Conservation (phyloP, 2,113 vertebrate species). For the Dicaeum eximium region DNA sequence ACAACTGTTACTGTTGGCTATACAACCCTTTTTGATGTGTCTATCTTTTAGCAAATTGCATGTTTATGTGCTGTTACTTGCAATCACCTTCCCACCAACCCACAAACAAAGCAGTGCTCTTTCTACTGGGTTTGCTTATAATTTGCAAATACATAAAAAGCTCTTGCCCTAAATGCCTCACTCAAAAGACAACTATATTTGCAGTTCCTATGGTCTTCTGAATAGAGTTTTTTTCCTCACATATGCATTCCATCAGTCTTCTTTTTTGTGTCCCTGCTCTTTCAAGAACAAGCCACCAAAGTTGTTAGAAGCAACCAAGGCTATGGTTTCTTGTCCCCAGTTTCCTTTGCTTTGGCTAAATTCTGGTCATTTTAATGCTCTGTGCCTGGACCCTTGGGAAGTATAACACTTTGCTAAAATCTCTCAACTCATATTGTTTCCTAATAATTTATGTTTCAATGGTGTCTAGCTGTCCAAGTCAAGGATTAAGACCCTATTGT, state of each 20-base stretch:
- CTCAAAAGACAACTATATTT: background rate
- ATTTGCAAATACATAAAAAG: background rate
- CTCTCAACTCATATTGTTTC: slow-evolving; percentile 57
- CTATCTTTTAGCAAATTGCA: background rate
- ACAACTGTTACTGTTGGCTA: background rate
- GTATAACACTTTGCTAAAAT: slow-evolving; percentile 20
- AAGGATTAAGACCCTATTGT: slow-evolving; percentile 47
- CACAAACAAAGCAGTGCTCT: background rate
- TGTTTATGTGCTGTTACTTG: background rate
- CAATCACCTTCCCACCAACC: background rate
- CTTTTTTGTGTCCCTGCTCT: slow-evolving; percentile 15
- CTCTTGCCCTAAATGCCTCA: background rate
- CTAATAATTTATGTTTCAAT: slow-evolving; percentile 61
- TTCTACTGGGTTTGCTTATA: background rate
- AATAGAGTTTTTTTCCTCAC: background rate
- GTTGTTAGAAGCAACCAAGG: slow-evolving; percentile 10
- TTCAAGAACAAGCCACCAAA: slow-evolving; percentile 55
- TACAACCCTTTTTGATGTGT: background rate
- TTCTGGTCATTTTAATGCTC: slow-evolving; percentile 14
- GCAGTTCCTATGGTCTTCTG: background rate
- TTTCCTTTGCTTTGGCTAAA: slow-evolving; percentile 37
- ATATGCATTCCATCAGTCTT: slow-evolving; percentile 26
- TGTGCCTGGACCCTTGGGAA: slow-evolving; percentile 32
- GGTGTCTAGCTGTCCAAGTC: slow-evolving; percentile 48
- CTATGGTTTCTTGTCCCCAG: slow-evolving; percentile 27